These are phyloP conservation scores for Eretmocerus hayati DNA, from an alignment of 2,888 invertebrate species.

Conservation along the genomic window DNA sequence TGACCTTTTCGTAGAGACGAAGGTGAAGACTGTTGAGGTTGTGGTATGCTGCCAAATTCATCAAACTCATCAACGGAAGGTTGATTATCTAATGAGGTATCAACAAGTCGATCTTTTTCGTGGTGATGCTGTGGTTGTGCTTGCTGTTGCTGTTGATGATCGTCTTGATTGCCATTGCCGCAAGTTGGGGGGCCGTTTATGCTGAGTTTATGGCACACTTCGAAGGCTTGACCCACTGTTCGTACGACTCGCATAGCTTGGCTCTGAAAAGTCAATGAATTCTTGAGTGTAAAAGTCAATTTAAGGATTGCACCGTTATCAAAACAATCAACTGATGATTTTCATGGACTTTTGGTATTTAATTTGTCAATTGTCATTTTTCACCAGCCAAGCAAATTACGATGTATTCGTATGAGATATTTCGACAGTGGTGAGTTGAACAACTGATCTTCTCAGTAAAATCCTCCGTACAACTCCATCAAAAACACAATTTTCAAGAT, in stretches of 20 bases:
- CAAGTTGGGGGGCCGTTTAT: slow-evolving; percentile 45
- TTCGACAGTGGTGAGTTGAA: too few species aligned
- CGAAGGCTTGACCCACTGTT: slow-evolving; percentile 98
- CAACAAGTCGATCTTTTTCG: slow-evolving; percentile 34
- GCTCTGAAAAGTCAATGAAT: slow-evolving; percentile 72
- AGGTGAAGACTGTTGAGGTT: slow-evolving; percentile 38
- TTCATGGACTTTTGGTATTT: too few species aligned
- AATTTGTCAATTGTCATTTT: too few species aligned
- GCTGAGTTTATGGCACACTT: slow-evolving; percentile 96
- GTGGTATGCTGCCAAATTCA: slow-evolving; percentile 46
- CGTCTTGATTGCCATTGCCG: not conserved
- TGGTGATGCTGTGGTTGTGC: not conserved
- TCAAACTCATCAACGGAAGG: slow-evolving; percentile 27
- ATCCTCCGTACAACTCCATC: too few species aligned
- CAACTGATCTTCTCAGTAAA: too few species aligned
- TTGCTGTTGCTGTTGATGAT: slow-evolving; percentile 9
- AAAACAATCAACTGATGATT: too few species aligned
- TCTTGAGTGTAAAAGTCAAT: too few species aligned
- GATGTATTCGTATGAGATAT: too few species aligned
- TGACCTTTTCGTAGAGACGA: slow-evolving; percentile 39
- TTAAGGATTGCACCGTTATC: too few species aligned
- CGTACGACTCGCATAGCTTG: slow-evolving; percentile 98
- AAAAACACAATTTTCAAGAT: too few species aligned
- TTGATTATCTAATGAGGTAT: slow-evolving; percentile 36
- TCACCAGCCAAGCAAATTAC: too few species aligned